Conservation (phyloP, 2,797 vertebrate species). For the Setipinna tenuifilis region DNA sequence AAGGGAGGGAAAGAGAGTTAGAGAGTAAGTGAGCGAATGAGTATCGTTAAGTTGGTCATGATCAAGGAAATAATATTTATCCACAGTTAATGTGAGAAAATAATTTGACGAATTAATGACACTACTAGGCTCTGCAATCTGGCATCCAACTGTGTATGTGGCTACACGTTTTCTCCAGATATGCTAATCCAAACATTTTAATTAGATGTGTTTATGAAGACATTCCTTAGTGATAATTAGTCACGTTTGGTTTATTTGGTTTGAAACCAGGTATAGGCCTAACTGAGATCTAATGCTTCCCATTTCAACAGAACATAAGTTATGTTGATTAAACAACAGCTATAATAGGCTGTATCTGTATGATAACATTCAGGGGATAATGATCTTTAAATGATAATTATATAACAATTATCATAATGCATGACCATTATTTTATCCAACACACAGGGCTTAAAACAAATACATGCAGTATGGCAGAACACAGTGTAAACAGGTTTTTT, state of each 20-base stretch:
- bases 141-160: background rate
- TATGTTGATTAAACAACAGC: background rate
- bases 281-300: background rate
- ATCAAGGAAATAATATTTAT: conserved; percentile 17
- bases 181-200: background rate
- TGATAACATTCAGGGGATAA: background rate
- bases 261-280: conserved; percentile 1
- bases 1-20: background rate
- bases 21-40: background rate
- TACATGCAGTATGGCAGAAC: background rate
- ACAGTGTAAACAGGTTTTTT: background rate
- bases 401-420: background rate
- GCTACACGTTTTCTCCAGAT: background rate
- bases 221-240: background rate
- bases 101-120: background rate
- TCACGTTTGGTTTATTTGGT: background rate
- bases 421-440: background rate
- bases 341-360: background rate
- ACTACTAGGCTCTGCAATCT: background rate
- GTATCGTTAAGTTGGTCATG: background rate
- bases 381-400: background rate
- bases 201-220: background rate
- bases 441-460: background rate
- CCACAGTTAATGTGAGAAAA: background rate
- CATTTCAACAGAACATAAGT: background rate